These are phyloP conservation scores for Protobothrops flavoviridis DNA, from an alignment of 2,113 vertebrate species.

Conservation along the genomic window DNA sequence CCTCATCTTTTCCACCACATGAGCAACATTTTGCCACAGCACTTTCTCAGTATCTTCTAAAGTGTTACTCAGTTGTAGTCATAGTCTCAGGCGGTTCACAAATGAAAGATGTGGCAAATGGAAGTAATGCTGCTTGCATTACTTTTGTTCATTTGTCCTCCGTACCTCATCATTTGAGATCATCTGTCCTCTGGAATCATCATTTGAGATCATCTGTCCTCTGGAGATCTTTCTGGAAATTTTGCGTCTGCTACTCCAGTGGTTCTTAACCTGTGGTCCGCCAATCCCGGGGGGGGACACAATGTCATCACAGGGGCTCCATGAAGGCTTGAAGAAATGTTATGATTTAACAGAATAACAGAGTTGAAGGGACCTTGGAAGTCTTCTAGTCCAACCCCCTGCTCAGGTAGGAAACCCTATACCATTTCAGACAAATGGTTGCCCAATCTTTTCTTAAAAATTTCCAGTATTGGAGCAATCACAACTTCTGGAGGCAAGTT, in stretches of 20 bases:
- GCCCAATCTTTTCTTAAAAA: no score
- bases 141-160: neutral
- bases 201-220: neutral
- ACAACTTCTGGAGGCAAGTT: no score
- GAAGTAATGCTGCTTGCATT: neutral
- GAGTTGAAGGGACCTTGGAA: no score
- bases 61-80: neutral
- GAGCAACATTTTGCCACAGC: neutral
- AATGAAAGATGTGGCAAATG: neutral
- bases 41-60: neutral
- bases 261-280: neutral
- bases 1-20: neutral
- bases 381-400: no score
- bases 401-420: no score
- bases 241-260: no score
- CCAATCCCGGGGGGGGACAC: neutral
- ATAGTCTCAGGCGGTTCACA: neutral
- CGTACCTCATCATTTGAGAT: neutral
- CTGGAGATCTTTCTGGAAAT: neutral
- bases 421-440: no score
- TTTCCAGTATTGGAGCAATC: no score
- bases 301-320: neutral
- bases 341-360: neutral
- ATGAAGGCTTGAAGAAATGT: neutral
- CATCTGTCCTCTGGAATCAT: neutral